Evolutionary conservation across 2,113 vertebrate genomes (phyloP).

Genomic region (Steatornis caripensis): DNA sequence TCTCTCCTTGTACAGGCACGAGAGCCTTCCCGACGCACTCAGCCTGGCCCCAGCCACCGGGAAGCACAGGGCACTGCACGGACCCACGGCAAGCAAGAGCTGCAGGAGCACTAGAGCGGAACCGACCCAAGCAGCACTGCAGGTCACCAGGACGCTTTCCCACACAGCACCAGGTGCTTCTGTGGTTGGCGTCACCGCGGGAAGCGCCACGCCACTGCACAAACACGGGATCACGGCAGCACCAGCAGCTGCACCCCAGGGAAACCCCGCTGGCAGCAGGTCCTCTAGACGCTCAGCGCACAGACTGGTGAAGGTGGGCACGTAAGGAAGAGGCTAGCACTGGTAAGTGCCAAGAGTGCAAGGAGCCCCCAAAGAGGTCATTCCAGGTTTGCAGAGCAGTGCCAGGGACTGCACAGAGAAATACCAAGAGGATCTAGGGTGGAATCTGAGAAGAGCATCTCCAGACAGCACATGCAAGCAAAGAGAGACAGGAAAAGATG

Average conservation of each 20-base stretch:
- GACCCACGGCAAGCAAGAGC: neutral
- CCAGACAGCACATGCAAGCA: neutral
- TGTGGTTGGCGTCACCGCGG: neutral
- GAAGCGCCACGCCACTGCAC: fast-evolving
- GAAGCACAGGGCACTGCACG: neutral
- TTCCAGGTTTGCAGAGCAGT: neutral
- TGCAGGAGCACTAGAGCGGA: neutral
- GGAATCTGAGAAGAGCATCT: neutral
- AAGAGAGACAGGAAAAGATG: neutral
- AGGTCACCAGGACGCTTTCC: neutral
- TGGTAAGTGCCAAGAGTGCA: neutral
- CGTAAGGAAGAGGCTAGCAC: neutral
- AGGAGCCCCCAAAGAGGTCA: neutral
- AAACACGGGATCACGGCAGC: fast-evolving
- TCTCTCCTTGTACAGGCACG: fast-evolving
- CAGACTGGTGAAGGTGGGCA: neutral
- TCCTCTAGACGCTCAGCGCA: neutral
- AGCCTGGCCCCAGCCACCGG: neutral
- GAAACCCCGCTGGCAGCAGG: neutral
- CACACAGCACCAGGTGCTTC: neutral
- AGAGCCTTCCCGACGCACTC: neutral
- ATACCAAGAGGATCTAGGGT: neutral
- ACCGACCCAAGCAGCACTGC: neutral
- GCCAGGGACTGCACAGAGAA: neutral
- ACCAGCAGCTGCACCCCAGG: neutral